phyloP scores from a whole-genome alignment of 92 coral and sea anemone genomes.

The Metridium senile region DNA sequence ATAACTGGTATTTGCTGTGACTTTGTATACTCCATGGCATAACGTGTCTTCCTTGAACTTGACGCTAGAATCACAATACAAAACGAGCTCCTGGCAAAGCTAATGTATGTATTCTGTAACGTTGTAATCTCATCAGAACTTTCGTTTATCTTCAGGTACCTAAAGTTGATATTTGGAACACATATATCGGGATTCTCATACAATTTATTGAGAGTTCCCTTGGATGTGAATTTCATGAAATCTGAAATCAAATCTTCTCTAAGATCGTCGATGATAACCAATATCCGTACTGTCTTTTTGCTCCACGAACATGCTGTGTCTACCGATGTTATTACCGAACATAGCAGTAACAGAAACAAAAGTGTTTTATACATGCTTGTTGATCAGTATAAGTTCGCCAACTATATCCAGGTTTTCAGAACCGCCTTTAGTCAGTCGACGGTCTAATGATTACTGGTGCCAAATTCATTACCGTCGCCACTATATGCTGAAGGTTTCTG shows the following conservation, averaged over 20 bases:
- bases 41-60: slow-evolving; percentile 9
- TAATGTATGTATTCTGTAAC: background rate
- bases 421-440: too few species aligned
- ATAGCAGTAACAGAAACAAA: background rate
- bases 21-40: slow-evolving; percentile 29
- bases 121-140: slow-evolving; percentile 20
- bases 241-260: background rate
- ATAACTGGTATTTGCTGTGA: slow-evolving; percentile 31
- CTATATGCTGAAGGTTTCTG: background rate
- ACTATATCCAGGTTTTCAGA: too few species aligned
- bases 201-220: background rate
- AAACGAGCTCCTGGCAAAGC: slow-evolving; percentile 6
- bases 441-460: too few species aligned
- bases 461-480: too few species aligned
- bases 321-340: background rate
- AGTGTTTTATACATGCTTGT: background rate
- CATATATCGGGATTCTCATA: slow-evolving; percentile 7
- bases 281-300: slow-evolving; percentile 10
- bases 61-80: slow-evolving; percentile 29
- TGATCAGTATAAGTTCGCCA: too few species aligned
- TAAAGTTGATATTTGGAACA: slow-evolving; percentile 16
- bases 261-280: slow-evolving; percentile 10
- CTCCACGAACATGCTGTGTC: slow-evolving; percentile 13
- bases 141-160: slow-evolving; percentile 10
- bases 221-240: background rate